A percentile compares a stretch with the other conserved stretches of the same genome.
Conservation (phyloP, 2,888 invertebrate genomes). For the Ichneumoninae sp. region DNA sequence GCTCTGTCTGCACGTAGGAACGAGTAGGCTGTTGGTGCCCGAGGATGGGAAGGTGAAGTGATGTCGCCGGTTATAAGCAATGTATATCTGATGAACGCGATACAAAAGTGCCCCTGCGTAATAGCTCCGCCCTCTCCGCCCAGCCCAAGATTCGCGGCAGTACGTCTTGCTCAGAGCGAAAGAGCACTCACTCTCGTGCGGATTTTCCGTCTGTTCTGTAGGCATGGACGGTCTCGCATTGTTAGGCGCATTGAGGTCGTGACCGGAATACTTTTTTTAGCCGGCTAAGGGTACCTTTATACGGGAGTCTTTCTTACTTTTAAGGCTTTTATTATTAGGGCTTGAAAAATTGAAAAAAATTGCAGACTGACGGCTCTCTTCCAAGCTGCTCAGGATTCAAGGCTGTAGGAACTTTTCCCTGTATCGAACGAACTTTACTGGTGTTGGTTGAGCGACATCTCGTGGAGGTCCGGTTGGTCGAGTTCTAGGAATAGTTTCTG, state of each 20-base stretch:
- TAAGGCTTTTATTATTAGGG: not conserved
- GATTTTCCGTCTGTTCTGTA: slow-evolving; percentile 18
- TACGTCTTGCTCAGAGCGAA: slow-evolving; percentile 13
- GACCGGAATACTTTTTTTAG: slow-evolving; percentile 39
- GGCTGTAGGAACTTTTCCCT: not conserved
- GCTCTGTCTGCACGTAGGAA: slow-evolving; percentile 7
- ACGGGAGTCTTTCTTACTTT: not conserved
- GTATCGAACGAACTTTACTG: not conserved
- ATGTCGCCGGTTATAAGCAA: slow-evolving; percentile 17
- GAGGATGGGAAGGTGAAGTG: not conserved
- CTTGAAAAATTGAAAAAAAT: not conserved
- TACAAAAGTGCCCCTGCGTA: not conserved
- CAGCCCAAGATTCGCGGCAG: not conserved
- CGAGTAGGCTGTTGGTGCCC: not conserved
- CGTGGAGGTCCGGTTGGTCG: not conserved
- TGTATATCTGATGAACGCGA: slow-evolving; percentile 5
- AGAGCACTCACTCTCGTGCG: slow-evolving; percentile 6
- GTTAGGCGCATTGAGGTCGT: slow-evolving; percentile 49
- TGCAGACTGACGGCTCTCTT: not conserved
- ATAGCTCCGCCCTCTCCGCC: not conserved
- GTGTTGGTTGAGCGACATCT: not conserved
- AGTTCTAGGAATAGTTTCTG: not conserved
- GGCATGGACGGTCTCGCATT: slow-evolving; percentile 16
- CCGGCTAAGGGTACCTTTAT: not conserved
- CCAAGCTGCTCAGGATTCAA: not conserved